Conservation (phyloP, 2,888 invertebrate species). For the Eilema depressum region DNA sequence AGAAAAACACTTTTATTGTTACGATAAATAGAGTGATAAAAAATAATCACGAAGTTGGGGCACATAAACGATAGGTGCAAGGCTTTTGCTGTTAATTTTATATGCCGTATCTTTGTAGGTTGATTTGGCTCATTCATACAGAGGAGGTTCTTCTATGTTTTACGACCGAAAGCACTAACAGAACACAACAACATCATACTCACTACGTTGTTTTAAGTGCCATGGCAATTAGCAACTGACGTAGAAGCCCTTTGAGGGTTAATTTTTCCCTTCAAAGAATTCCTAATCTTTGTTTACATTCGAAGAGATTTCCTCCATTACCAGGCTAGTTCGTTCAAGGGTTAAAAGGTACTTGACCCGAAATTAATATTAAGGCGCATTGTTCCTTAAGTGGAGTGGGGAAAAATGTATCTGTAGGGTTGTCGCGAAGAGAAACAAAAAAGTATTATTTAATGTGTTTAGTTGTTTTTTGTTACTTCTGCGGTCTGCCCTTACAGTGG, state of each 20-base stretch:
- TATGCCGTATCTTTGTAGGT: too few relatives aligned
- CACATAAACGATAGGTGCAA: too few relatives aligned
- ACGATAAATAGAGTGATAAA: too few relatives aligned
- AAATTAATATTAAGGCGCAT: slow-evolving; percentile 54
- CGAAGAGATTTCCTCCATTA: slow-evolving; percentile 43
- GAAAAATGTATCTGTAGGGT: slow-evolving; percentile 38
- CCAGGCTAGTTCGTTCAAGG: slow-evolving; percentile 37
- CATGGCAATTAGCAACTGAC: slow-evolving; percentile 2
- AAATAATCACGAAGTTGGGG: too few relatives aligned
- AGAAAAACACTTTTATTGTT: too few relatives aligned
- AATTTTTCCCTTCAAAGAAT: slow-evolving; percentile 19
- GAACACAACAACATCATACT: background rate
- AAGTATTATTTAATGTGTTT: slow-evolving; percentile 8
- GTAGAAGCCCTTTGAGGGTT: background rate
- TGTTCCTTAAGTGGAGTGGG: slow-evolving; percentile 46
- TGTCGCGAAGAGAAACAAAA: slow-evolving; percentile 6
- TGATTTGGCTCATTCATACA: background rate
- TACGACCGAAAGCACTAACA: background rate
- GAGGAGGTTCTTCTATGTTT: background rate
- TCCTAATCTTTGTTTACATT: slow-evolving; percentile 48
- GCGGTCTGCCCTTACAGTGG: background rate
- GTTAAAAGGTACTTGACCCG: slow-evolving; percentile 43
- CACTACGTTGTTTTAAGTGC: slow-evolving; percentile 6
- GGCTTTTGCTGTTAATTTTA: background rate
- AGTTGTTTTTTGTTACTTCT: background rate